phyloP scores from a whole-genome alignment of 2,113 vertebrate genomes.

The Prunella fulvescens region DNA sequence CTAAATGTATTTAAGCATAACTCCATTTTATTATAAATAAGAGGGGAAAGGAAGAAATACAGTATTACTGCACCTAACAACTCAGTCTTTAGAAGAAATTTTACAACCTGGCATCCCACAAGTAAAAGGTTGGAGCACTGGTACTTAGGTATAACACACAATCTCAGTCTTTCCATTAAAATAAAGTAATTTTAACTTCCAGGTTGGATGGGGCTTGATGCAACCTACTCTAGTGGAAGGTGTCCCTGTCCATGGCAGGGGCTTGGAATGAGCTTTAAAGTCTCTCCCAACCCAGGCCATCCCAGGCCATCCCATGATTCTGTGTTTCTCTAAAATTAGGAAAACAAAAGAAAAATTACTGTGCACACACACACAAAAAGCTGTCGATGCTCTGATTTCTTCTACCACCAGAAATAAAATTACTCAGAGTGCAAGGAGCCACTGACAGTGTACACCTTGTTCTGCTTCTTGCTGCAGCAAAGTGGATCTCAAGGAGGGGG shows the following conservation, averaged over 20 bases:
- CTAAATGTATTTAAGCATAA: neutral
- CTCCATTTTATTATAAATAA: neutral
- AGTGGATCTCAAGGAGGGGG: neutral
- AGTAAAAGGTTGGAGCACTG: neutral
- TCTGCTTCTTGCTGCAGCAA: neutral
- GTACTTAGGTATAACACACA: neutral
- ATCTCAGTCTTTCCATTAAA: neutral
- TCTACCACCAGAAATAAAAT: conserved; percentile 25
- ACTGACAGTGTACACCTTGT: neutral
- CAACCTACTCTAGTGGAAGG: neutral
- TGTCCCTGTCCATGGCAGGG: neutral
- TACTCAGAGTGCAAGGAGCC: neutral
- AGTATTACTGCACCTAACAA: neutral
- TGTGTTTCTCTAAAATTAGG: neutral
- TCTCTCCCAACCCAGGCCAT: neutral
- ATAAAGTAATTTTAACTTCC: neutral
- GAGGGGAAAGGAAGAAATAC: neutral
- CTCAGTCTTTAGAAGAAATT: neutral
- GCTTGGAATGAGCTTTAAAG: neutral
- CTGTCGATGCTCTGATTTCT: neutral
- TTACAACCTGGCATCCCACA: neutral
- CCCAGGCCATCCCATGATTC: neutral
- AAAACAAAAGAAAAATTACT: neutral
- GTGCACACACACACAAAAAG: neutral
- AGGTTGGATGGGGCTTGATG: neutral